These are phyloP conservation scores for Anas flavirostris DNA, from an alignment of 2,797 vertebrate species.

Conservation along the genomic window DNA sequence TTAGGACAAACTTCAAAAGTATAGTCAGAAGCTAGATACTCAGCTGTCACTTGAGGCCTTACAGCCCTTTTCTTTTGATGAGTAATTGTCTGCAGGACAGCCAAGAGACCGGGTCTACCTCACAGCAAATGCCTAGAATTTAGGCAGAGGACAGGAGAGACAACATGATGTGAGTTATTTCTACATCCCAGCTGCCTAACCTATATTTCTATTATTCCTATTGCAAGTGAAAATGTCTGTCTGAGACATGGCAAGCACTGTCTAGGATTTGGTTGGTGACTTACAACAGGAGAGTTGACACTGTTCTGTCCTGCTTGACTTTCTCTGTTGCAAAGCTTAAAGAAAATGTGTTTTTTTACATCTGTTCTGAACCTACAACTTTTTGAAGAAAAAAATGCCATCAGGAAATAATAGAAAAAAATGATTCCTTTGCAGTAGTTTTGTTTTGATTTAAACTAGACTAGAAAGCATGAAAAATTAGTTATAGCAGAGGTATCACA, in stretches of 20 bases:
- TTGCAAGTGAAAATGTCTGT: not conserved
- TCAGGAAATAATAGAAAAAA: constrained; percentile 12
- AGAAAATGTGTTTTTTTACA: not conserved
- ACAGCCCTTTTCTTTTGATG: not conserved
- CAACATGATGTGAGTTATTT: not conserved
- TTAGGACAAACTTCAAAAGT: not conserved
- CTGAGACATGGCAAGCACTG: constrained; percentile 2
- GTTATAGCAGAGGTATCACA: not conserved
- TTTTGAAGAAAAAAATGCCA: constrained; percentile 2
- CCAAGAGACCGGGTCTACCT: not conserved
- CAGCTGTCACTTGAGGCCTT: not conserved
- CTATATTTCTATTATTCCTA: constrained; percentile 41
- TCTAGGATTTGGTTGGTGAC: constrained; percentile 40
- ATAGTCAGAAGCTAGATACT: not conserved
- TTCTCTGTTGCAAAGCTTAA: not conserved
- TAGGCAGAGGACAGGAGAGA: not conserved
- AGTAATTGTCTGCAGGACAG: not conserved
- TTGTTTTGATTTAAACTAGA: constrained; percentile 22
- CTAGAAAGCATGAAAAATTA: constrained; percentile 5
- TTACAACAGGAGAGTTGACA: not conserved
- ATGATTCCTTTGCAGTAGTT: not conserved
- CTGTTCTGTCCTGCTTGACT: not conserved
- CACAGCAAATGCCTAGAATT: not conserved
- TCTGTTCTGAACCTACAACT: constrained; percentile 1
- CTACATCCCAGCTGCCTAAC: constrained; percentile 4